Evolutionary conservation across 2,888 invertebrate genomes (phyloP).

Genomic region (Scelioninae gen. 2): DNA sequence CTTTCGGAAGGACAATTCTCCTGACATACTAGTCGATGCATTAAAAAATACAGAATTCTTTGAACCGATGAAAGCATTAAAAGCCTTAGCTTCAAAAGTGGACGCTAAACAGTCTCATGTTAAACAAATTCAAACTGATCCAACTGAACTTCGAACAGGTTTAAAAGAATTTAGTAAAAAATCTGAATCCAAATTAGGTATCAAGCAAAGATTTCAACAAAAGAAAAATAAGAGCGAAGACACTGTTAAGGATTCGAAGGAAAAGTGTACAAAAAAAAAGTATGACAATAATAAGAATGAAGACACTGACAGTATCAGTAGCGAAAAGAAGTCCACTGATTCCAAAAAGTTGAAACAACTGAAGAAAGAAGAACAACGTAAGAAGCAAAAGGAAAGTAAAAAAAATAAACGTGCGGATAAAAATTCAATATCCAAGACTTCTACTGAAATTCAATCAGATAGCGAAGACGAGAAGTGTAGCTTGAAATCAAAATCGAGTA

Average conservation of each 20-base stretch:
- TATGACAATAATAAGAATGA: slow-evolving; percentile 65
- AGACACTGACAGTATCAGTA: slow-evolving; percentile 45
- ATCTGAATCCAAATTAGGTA: slow-evolving; percentile 78
- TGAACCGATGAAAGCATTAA: slow-evolving; percentile 77
- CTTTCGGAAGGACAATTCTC: slow-evolving; percentile 75
- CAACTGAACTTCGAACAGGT: slow-evolving; percentile 75
- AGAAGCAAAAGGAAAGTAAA: slow-evolving; percentile 80
- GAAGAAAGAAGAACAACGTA: slow-evolving; percentile 84
- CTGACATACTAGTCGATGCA: slow-evolving; percentile 76
- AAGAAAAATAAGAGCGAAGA: slow-evolving; percentile 76
- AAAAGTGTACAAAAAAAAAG: slow-evolving; percentile 72
- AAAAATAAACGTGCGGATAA: slow-evolving; percentile 75
- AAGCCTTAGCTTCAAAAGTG: slow-evolving; percentile 74
- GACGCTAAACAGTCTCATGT: slow-evolving; percentile 74
- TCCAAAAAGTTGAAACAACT: slow-evolving; percentile 86
- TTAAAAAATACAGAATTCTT: slow-evolving; percentile 78
- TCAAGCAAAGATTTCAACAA: slow-evolving; percentile 80
- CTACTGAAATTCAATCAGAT: slow-evolving; percentile 75
- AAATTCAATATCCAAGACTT: slow-evolving; percentile 74
- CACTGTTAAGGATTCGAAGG: slow-evolving; percentile 65
- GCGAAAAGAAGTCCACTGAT: slow-evolving; percentile 45
- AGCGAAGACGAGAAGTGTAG: slow-evolving; percentile 78
- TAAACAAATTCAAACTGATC: slow-evolving; percentile 76
- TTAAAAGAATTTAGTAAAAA: slow-evolving; percentile 74
- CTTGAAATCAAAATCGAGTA: slow-evolving; percentile 75